Evolutionary conservation across 2,113 vertebrate genomes (phyloP).

Genomic region (Dromiciops gliroides): DNA sequence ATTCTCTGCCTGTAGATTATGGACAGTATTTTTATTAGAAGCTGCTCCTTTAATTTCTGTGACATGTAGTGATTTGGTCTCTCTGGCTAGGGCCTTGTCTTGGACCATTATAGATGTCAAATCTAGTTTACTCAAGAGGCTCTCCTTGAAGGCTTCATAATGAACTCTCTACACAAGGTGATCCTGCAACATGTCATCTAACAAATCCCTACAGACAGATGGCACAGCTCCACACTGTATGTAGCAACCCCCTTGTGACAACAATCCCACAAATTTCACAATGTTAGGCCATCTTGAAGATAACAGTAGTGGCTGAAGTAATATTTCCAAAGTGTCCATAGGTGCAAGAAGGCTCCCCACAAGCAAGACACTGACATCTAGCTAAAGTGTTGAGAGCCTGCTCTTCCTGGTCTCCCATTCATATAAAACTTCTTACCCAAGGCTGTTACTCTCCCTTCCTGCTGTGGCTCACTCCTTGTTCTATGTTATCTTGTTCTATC

Average conservation of each 20-base stretch:
- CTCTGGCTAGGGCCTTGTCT: background rate
- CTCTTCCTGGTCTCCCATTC: background rate
- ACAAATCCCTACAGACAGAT: background rate
- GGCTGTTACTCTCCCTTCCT: background rate
- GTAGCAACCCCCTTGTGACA: background rate
- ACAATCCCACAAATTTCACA: background rate
- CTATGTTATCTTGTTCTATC: background rate
- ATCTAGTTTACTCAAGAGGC: background rate
- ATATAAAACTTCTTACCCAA: background rate
- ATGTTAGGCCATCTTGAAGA: background rate
- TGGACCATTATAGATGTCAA: background rate
- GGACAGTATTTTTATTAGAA: background rate
- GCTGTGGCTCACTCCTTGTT: background rate
- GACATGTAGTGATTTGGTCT: background rate
- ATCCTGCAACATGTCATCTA: background rate
- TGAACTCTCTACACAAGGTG: background rate
- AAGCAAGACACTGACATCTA: background rate
- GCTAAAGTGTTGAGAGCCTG: background rate
- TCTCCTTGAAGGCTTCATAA: background rate
- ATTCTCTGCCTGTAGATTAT: background rate
- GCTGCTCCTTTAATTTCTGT: background rate
- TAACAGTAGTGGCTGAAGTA: background rate
- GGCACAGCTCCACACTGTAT: background rate
- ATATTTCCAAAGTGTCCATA: background rate
- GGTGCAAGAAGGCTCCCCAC: background rate